Evolutionary conservation across 1,140 invertebrate species (phyloP).

Genomic region (Drosophila ambigua): DNA sequence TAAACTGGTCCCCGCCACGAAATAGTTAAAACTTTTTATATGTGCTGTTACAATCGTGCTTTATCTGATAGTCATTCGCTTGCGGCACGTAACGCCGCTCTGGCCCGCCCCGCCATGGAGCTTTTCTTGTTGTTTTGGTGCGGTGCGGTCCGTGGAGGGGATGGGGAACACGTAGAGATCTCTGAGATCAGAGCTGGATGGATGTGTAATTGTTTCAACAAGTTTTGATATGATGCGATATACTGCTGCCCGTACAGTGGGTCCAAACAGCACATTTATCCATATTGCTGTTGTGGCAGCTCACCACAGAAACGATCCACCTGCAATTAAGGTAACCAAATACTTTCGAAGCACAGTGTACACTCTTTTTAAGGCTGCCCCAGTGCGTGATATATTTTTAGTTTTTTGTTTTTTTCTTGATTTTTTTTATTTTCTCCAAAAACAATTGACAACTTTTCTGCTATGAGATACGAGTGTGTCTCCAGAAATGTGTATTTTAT

Average conservation of each 20-base stretch:
- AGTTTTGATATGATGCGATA: slow-evolving; percentile 21
- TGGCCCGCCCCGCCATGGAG: no score
- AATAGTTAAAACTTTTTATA: slow-evolving; percentile 48
- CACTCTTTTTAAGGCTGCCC: neutral
- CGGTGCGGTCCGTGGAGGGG: neutral
- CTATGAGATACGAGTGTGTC: neutral
- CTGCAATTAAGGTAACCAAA: neutral
- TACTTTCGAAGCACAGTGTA: slow-evolving; percentile 1
- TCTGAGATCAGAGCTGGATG: slow-evolving; percentile 29
- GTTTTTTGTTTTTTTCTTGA: neutral
- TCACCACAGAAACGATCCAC: neutral
- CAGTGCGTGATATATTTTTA: slow-evolving; percentile 18
- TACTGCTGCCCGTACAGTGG: neutral
- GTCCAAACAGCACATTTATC: no score
- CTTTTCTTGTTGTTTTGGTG: slow-evolving; percentile 15
- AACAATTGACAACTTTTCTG: slow-evolving; percentile 13
- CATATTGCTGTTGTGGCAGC: no score
- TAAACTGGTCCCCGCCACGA: slow-evolving; percentile 32
- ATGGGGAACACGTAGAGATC: slow-evolving; percentile 30
- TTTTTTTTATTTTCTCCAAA: slow-evolving; percentile 12
- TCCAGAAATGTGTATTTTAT: slow-evolving; percentile 10
- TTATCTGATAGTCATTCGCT: slow-evolving; percentile 51
- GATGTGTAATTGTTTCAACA: slow-evolving; percentile 37
- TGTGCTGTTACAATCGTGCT: slow-evolving; percentile 55
- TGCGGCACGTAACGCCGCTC: slow-evolving; percentile 43